phyloP scores from a whole-genome alignment of 1,140 invertebrate species.

The Solenopsis fugax region DNA sequence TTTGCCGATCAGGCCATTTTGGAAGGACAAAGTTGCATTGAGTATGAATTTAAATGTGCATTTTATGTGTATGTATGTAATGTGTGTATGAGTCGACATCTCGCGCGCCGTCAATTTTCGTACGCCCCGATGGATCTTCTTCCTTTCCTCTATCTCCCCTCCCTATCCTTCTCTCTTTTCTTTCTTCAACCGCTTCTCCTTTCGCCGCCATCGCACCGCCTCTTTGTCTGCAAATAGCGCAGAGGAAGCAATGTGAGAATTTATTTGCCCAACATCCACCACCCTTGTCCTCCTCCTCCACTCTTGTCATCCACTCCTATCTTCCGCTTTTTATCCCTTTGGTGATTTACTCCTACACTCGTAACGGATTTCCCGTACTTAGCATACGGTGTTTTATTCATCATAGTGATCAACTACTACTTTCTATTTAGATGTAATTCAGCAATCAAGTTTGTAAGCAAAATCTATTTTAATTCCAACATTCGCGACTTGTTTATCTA shows the following conservation, averaged over 20 bases:
- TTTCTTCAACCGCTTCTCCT: conserved; percentile 71
- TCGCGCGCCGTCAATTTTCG: conserved; percentile 15
- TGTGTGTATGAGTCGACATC: conserved; percentile 57
- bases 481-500: neutral
- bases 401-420: neutral
- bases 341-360: conserved; percentile 25
- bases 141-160: conserved; percentile 17
- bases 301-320: conserved; percentile 6
- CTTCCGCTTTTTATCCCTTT: conserved; percentile 33
- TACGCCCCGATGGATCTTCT: conserved; percentile 25
- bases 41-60: conserved; percentile 52
- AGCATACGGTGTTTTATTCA: neutral
- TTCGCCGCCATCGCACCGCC: conserved; percentile 74
- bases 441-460: neutral
- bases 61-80: conserved; percentile 41
- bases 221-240: conserved; percentile 79
- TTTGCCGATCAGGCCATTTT: conserved; percentile 51
- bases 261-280: conserved; percentile 69
- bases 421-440: neutral
- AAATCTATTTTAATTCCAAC: neutral
- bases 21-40: conserved; percentile 43
- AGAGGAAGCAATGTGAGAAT: conserved; percentile 71
- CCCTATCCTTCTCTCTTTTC: conserved; percentile 24
- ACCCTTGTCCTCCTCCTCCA: conserved; percentile 10
- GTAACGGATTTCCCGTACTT: conserved; percentile 27